These are phyloP conservation scores for Coregonus suidteri DNA, from an alignment of 2,797 vertebrate genomes.

Conservation along the genomic window DNA sequence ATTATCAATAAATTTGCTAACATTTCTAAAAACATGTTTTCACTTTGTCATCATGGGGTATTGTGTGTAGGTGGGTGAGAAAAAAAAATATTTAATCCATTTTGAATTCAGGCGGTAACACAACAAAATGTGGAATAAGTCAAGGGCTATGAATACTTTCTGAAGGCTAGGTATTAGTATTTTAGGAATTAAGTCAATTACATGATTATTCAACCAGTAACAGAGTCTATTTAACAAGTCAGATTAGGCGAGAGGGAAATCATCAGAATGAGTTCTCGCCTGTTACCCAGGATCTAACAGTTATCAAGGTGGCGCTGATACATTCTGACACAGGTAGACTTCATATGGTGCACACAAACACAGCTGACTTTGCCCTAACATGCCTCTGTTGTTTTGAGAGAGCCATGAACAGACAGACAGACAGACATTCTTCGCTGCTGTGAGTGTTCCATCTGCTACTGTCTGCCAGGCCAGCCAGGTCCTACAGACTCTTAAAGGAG, in stretches of 20 bases:
- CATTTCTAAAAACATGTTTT: too few species aligned
- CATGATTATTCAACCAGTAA: background rate
- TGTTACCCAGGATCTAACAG: constrained; percentile 6
- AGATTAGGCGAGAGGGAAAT: background rate
- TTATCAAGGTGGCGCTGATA: background rate
- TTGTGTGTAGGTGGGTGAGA: too few species aligned
- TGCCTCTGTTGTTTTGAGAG: constrained; percentile 66
- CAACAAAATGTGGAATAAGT: too few species aligned
- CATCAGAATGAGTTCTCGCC: background rate
- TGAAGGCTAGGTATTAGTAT: background rate
- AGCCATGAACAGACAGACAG: constrained; percentile 45
- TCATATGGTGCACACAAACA: constrained; percentile 32
- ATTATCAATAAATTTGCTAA: too few species aligned
- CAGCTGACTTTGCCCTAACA: constrained; percentile 59
- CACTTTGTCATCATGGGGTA: too few species aligned
- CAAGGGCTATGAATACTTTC: too few species aligned
- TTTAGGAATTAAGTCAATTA: background rate
- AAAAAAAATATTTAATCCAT: too few species aligned
- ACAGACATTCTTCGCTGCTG: constrained; percentile 43
- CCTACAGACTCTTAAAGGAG: background rate
- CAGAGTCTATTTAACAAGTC: background rate
- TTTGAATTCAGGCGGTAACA: too few species aligned
- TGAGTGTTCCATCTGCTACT: constrained; percentile 27
- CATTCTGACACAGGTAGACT: constrained; percentile 9
- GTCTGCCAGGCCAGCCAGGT: constrained; percentile 49